Percentiles rank a stretch among this genome's conserved stretches.
Conservation (phyloP, 2,113 vertebrate species). For the Nibea coibor region DNA sequence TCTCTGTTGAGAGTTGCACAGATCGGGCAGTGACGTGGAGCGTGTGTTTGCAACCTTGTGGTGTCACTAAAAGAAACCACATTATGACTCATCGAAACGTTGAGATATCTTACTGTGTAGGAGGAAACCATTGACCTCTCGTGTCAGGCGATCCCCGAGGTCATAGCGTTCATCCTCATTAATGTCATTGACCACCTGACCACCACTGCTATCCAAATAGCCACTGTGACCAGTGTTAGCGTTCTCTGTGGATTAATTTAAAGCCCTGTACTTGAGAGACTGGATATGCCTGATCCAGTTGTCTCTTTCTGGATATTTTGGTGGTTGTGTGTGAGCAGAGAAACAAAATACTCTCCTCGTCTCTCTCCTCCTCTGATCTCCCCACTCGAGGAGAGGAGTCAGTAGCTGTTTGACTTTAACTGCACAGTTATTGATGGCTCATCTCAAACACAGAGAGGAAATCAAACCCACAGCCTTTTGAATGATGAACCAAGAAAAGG, state of each 20-base stretch:
- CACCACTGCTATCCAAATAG: neutral
- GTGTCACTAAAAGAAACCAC: too few relatives aligned
- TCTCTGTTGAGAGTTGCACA: too few relatives aligned
- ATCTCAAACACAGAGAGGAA: conserved; percentile 35
- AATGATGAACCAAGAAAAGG: conserved; percentile 53
- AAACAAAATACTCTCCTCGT: conserved; percentile 9
- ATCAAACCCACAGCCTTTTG: conserved; percentile 49
- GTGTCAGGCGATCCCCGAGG: too few relatives aligned
- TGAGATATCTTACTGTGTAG: too few relatives aligned
- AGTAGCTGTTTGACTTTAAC: conserved; percentile 51
- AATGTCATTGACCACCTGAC: neutral
- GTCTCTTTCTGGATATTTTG: neutral
- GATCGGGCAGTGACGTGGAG: too few relatives aligned
- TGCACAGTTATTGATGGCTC: conserved; percentile 55
- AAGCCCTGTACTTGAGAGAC: conserved; percentile 9
- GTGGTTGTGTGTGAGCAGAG: neutral
- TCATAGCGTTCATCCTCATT: too few relatives aligned
- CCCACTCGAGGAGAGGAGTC: conserved; percentile 7
- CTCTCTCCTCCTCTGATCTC: conserved; percentile 28
- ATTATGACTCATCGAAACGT: too few relatives aligned
- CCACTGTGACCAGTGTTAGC: neutral
- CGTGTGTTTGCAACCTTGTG: too few relatives aligned
- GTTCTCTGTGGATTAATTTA: neutral
- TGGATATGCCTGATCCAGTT: neutral
- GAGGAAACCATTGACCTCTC: too few relatives aligned